Percentiles rank a stretch among this genome's conserved stretches.
Evolutionary conservation across 2,797 vertebrate species (phyloP).

Genomic region (Pseudomugil tenellus): DNA sequence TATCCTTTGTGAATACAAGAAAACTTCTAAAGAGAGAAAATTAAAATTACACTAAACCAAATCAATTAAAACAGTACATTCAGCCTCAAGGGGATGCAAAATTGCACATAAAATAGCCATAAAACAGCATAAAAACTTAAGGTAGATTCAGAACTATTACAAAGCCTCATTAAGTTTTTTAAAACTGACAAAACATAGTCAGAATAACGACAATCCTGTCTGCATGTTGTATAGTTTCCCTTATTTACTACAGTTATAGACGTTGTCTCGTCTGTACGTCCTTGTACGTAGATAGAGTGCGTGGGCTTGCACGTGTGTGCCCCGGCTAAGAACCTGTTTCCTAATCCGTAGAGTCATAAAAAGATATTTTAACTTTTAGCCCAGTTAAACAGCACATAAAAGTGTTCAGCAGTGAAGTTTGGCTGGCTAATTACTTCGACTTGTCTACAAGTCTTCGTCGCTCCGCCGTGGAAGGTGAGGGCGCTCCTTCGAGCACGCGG

Average conservation of each 20-base stretch:
- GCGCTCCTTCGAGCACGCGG: slow-evolving; percentile 77
- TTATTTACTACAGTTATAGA: too few relatives aligned
- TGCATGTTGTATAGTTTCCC: not conserved
- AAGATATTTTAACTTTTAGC: not conserved
- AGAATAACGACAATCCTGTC: not conserved
- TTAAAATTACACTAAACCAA: not conserved
- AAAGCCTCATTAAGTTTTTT: not conserved
- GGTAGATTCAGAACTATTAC: not conserved
- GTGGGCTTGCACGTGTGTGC: not conserved
- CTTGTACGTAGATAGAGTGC: not conserved
- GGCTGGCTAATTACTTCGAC: not conserved
- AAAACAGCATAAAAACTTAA: not conserved
- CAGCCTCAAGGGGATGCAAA: not conserved
- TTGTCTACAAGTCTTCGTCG: slow-evolving; percentile 6
- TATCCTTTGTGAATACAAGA: not conserved
- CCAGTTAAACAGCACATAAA: not conserved
- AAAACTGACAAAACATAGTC: not conserved
- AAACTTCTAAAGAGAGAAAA: not conserved
- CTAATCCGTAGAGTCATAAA: not conserved
- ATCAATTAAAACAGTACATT: not conserved
- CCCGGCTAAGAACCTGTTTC: not conserved
- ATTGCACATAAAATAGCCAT: not conserved
- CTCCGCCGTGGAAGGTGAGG: slow-evolving; percentile 78
- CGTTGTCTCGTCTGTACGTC: too few relatives aligned
- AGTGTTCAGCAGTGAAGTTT: not conserved